Evolutionary conservation across 2,888 invertebrate genomes (phyloP), one percentile per base, ranked within the genome.

Genomic region (Allophyes oxyacanthae): DNA sequence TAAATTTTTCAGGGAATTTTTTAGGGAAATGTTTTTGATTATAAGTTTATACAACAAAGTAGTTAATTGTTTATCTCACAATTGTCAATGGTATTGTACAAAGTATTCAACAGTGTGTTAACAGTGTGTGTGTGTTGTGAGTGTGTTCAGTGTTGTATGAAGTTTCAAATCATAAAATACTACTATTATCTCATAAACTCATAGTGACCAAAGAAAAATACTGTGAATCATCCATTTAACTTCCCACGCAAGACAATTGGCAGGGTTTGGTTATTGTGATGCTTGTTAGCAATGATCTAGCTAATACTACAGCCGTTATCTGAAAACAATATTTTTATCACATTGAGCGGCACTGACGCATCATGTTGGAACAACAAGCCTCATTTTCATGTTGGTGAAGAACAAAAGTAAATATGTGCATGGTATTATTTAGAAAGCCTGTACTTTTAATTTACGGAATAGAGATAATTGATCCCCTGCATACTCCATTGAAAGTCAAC

Each of bases 181-280:
- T 34, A 49, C 28, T 6, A 40, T 37, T 48, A 45, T 37, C 25
- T 46, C 20, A 70, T 64, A 10, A 50, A 55, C 11, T 43, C 34
- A 51, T 37, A 48, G 14, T 30, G 32, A 46, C 10, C 51, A 20
- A 41, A 40, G 32, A 52, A 72, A 48, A 56, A 41, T 45, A 56
- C 38, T 36, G 36, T 50, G 55, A 56, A 55, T 60, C 62, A 68
- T 30, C 25, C 10, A 30, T 55, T 55, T 50, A 38, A 34, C 40
- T 60, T 67, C 67, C 44, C 51, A 49, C 13, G 0, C 14, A 0
- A 50, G 43, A 67, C 46, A 46, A 61, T 61, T 52, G 42, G 49
- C 40, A 49, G 34, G 54, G 43, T 40, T 51, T 34, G 11, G 37
- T 46, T 61, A 66, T 72, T 52, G 52, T 66, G 37, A 42, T 49